Conservation (phyloP, 2,888 invertebrate species). For the Venustoraphidia nigricollis region DNA sequence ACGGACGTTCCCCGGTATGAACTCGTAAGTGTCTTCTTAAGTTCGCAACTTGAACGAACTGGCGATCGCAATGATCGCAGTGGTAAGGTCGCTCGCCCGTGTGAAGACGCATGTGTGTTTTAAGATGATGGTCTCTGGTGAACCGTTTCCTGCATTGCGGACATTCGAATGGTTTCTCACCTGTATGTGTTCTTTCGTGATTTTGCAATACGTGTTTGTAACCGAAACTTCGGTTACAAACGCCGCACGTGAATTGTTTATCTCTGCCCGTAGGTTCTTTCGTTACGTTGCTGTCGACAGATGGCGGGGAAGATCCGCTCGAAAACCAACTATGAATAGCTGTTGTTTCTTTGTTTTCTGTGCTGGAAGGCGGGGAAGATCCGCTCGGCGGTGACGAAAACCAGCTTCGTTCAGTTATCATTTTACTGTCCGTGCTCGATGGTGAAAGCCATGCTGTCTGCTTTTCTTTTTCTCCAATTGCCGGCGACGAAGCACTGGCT, state of each 20-base stretch:
- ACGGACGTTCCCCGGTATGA: conserved; percentile 84
- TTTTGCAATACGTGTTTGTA: conserved; percentile 91
- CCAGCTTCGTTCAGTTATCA: conserved; percentile 16
- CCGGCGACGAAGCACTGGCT: no score
- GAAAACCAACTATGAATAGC: no score
- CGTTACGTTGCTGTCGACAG: conserved; percentile 24
- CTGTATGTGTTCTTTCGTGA: conserved; percentile 87
- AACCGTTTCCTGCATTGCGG: conserved; percentile 84
- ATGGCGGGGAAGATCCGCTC: conserved; percentile 36
- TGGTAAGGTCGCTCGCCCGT: conserved; percentile 89
- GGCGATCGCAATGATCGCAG: conserved; percentile 80
- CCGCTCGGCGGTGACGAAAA: conserved; percentile 29
- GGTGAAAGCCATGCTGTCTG: conserved; percentile 9
- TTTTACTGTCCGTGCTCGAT: conserved; percentile 18
- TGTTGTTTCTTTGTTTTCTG: no score
- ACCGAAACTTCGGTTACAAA: conserved; percentile 78
- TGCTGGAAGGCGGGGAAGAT: no score
- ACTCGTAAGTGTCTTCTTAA: conserved; percentile 75
- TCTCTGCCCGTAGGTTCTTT: conserved; percentile 35
- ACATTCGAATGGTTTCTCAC: conserved; percentile 88
- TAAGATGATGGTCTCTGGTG: conserved; percentile 83
- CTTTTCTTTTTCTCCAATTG: no score
- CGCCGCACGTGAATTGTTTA: conserved; percentile 76
- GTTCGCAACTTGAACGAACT: conserved; percentile 89
- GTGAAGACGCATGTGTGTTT: conserved; percentile 83